phyloP scores from a whole-genome alignment of 2,797 vertebrate genomes.

The Myripristis murdjan region DNA sequence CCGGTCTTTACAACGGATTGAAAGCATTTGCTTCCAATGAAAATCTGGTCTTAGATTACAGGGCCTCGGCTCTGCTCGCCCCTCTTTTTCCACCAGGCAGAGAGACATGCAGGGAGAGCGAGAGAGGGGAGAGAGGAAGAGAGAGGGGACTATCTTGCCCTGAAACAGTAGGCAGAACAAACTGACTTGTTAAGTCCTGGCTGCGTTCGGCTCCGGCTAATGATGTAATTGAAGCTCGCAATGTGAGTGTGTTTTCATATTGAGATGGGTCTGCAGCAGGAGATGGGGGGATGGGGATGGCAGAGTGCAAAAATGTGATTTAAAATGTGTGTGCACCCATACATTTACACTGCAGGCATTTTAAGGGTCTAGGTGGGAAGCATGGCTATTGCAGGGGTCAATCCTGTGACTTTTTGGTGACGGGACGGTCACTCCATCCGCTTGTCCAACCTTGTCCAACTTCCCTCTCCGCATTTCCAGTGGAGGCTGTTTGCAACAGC shows the following conservation, averaged over 20 bases:
- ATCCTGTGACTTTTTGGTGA: slow-evolving; percentile 27
- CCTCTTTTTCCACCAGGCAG: slow-evolving; percentile 64
- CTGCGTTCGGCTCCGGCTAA: slow-evolving; percentile 94
- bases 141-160: slow-evolving; percentile 90
- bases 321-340: neutral
- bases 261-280: slow-evolving; percentile 33
- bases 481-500: slow-evolving; percentile 51
- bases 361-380: no score
- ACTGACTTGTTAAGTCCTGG: slow-evolving; percentile 92
- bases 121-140: slow-evolving; percentile 23
- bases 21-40: slow-evolving; percentile 99
- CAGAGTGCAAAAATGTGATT: neutral
- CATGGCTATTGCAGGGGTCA: neutral
- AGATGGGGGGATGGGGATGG: slow-evolving; percentile 7
- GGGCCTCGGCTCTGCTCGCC: slow-evolving; percentile 84
- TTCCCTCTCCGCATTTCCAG: slow-evolving; percentile 53
- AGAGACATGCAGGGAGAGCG: slow-evolving; percentile 38
- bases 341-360: neutral
- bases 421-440: neutral
- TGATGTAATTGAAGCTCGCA: slow-evolving; percentile 96
- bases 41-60: slow-evolving; percentile 99
- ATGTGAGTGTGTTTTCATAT: slow-evolving; percentile 79
- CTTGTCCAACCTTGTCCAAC: neutral
- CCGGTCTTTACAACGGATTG: slow-evolving; percentile 98
- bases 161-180: slow-evolving; percentile 98